Conservation (phyloP, 1,140 invertebrate genomes). For the Polyergus mexicanus region DNA sequence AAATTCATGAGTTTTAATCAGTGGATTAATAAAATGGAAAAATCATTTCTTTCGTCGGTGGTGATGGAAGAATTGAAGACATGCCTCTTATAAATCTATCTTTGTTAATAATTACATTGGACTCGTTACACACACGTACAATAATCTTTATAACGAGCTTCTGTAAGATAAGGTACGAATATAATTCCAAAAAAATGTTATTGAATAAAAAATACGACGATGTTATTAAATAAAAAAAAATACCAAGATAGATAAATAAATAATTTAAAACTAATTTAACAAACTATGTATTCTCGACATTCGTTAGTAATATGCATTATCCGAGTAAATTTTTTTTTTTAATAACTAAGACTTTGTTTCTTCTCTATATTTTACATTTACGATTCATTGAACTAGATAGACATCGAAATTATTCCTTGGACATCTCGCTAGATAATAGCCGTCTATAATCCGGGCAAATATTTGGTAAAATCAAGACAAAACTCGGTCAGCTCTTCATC, state of each 20-base stretch:
- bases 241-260: neutral
- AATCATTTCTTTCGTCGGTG: too few species aligned
- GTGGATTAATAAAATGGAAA: too few species aligned
- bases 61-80: too few species aligned
- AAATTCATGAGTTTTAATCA: too few species aligned
- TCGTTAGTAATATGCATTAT: neutral
- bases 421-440: slow-evolving; percentile 9
- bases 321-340: slow-evolving; percentile 7
- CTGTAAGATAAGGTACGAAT: neutral
- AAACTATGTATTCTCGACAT: neutral
- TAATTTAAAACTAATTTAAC: neutral
- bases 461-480: slow-evolving; percentile 21
- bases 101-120: neutral
- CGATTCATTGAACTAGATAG: slow-evolving; percentile 50
- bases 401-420: slow-evolving; percentile 33
- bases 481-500: slow-evolving; percentile 34
- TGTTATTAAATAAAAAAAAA: neutral
- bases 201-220: neutral
- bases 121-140: neutral
- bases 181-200: neutral
- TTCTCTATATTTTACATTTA: slow-evolving; percentile 33
- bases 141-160: neutral
- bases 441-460: slow-evolving; percentile 3
- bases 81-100: too few species aligned
- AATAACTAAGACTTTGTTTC: slow-evolving; percentile 19